Base-by-base conservation (phyloP, 2,797 vertebrate genomes). In the Melanotaenia maccullochi region DNA sequence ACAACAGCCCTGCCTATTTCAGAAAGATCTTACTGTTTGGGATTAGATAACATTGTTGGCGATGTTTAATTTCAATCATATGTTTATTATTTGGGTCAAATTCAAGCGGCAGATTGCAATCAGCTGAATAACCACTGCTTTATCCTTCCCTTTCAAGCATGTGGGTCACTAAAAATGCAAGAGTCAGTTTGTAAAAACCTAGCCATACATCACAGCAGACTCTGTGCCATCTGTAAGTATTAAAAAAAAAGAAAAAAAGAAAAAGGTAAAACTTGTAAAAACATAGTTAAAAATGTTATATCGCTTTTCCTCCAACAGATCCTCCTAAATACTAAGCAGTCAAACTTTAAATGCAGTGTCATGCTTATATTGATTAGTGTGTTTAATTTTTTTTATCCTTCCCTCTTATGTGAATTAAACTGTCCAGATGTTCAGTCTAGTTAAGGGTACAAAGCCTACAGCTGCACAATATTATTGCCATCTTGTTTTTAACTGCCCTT, bases 61-160 rank as follows among this genome's bases (percentile, higher is more conserved):
- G 20, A 58, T 18, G 57, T 60, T 47, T 14, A 9, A 40, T 60
- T 69, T 38, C 6, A 42, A 9, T 69, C 22, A 51, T 60, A 38
- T 32, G 57, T 28, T n/a, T 36, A 55, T 44, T 60, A 44, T 56
- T 36, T 13, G 35, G 0, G 18, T 35, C 24, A 57, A 0, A 13
- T 8, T 38, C 16, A 55, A 67, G 14, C 25, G 60, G 35, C 20
- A 60, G n/a, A 9, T 40, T 13, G 7, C 11, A 60, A 8, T 28
- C 22, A 35, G 9, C 28, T 33, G 9, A 42, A 55, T 12, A 51
- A 24, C 1, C 44, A 13, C 13, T 52, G 8, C 11, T 9, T 35
- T 35, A 3, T 16, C 20, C 44, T 47, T 7, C 44, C 44, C 5
- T 47, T 47, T 47, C 44, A n/a, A 47, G 18, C 44, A n/a, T 47